A percentile compares a stretch with the other conserved stretches of the same genome.
Evolutionary conservation across 1,140 invertebrate species (phyloP).

Genomic region (Thrips palmi): DNA sequence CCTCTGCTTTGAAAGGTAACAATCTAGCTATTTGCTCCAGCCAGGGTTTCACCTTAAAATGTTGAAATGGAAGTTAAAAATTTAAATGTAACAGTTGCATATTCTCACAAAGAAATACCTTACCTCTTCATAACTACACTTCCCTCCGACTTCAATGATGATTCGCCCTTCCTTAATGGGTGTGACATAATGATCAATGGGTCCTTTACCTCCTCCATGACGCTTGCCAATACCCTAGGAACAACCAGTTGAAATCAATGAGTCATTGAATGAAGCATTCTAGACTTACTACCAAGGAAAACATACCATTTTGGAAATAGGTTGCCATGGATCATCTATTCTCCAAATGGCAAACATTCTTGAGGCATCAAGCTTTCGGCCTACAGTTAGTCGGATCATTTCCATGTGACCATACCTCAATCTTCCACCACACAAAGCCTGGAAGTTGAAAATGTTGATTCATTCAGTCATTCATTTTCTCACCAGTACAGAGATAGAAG

Average conservation of each 20-base stretch:
- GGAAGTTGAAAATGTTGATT: constrained; percentile 16
- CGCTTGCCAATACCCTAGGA: constrained; percentile 60
- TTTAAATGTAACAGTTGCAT: background rate
- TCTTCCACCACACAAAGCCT: constrained; percentile 70
- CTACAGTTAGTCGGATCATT: constrained; percentile 60
- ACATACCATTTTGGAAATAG: constrained; percentile 65
- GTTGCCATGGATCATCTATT: constrained; percentile 87
- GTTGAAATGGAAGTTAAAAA: constrained; percentile 2
- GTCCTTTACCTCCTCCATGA: constrained; percentile 91
- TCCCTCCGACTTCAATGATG: constrained; percentile 89
- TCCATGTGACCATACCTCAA: constrained; percentile 68
- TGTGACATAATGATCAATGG: constrained; percentile 89
- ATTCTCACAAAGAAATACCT: constrained; percentile 6
- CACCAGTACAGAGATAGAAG: constrained; percentile 8
- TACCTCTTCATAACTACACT: constrained; percentile 74
- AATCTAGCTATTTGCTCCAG: constrained; percentile 51
- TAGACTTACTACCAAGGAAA: constrained; percentile 6
- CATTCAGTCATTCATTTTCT: constrained; percentile 5
- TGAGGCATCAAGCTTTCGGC: constrained; percentile 52
- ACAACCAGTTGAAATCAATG: background rate
- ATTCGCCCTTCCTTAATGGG: constrained; percentile 80
- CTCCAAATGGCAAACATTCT: constrained; percentile 92
- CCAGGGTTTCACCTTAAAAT: constrained; percentile 34
- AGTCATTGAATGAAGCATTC: background rate
- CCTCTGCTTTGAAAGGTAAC: constrained; percentile 74